Conservation (phyloP, 2,113 vertebrate genomes). For the Ovis aries region ARS-UI_Ramb_v3.0 NC_056060.1:60734001-60734500, state of each 20-base stretch:
- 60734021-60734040: background rate
- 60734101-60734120: background rate
- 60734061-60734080: too few relatives aligned
- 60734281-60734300: background rate
- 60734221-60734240: background rate
- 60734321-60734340: background rate
- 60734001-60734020: background rate
- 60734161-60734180: background rate
- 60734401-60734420: background rate
- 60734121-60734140: background rate
- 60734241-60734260: background rate
- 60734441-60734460: background rate
- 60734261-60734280: background rate
- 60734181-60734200: background rate
- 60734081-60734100: background rate
- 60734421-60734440: background rate
- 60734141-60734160: background rate
- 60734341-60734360: background rate
- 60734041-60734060: background rate
- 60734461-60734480: background rate
- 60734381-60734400: background rate
- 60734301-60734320: background rate
- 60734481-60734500: background rate
- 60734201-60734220: background rate
- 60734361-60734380: background rate